phyloP scores from a whole-genome alignment of 2,888 invertebrate species.

The Macropis europaea region DNA sequence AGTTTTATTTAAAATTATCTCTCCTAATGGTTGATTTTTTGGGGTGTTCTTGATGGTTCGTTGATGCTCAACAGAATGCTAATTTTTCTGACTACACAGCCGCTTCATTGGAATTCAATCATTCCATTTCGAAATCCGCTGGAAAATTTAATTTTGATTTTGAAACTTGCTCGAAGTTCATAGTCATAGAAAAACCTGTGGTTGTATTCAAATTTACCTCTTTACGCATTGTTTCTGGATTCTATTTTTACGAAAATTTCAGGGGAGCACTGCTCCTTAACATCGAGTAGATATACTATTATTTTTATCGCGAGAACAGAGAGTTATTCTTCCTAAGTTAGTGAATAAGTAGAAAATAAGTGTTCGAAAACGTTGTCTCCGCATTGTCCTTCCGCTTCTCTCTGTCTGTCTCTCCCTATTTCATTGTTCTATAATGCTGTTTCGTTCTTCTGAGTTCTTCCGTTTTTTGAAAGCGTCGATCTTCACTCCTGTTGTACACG shows the following conservation, averaged over 20 bases:
- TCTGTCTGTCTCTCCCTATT: not conserved
- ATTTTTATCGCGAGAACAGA: not conserved
- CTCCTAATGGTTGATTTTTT: no score
- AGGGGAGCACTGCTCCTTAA: no score
- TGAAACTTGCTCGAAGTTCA: slow-evolving; percentile 16
- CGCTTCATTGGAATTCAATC: no score
- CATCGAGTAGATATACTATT: not conserved
- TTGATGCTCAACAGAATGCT: no score
- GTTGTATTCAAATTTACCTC: slow-evolving; percentile 1
- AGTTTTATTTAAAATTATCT: no score
- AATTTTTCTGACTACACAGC: no score
- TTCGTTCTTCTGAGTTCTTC: not conserved
- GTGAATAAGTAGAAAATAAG: slow-evolving; percentile 44
- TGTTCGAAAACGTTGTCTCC: not conserved
- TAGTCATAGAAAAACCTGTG: slow-evolving; percentile 16
- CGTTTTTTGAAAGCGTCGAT: not conserved
- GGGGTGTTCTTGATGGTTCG: no score
- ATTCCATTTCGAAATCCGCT: no score
- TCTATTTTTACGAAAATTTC: not conserved
- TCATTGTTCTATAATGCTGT: slow-evolving; percentile 15
- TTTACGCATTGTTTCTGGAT: not conserved
- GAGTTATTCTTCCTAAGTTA: slow-evolving; percentile 34
- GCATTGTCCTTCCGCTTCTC: not conserved
- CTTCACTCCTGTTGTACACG: slow-evolving; percentile 2
- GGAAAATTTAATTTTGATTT: no score